These are phyloP conservation scores for Mola mola DNA, from an alignment of 2,113 vertebrate species.

Conservation along the genomic window DNA sequence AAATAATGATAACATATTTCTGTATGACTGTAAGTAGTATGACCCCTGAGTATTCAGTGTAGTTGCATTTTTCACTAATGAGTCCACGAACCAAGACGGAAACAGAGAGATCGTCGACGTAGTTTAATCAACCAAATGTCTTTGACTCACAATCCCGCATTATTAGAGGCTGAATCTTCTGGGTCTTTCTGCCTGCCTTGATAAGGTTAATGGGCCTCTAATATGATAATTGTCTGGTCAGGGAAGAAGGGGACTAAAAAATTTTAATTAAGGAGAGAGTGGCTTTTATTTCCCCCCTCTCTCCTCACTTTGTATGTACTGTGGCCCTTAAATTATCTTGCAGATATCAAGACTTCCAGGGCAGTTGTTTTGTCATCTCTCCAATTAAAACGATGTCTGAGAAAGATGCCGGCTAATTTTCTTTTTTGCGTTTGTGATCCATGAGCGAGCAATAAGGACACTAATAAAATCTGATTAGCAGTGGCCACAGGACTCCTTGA, in stretches of 20 bases:
- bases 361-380: slow-evolving; percentile 61
- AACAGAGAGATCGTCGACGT: slow-evolving; percentile 3
- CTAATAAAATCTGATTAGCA: slow-evolving; percentile 64
- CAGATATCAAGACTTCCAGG: slow-evolving; percentile 58
- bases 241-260: slow-evolving; percentile 64
- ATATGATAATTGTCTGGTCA: slow-evolving; percentile 52
- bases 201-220: slow-evolving; percentile 66
- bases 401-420: slow-evolving; percentile 55
- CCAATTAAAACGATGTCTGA: slow-evolving; percentile 65
- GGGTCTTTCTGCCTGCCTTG: slow-evolving; percentile 53
- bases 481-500: slow-evolving; percentile 54
- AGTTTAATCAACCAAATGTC: slow-evolving; percentile 60
- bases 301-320: slow-evolving; percentile 38
- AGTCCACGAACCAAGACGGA: slow-evolving; percentile 39
- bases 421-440: slow-evolving; percentile 57
- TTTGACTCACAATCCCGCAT: slow-evolving; percentile 37
- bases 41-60: neutral
- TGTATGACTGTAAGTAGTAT: neutral
- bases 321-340: slow-evolving; percentile 62
- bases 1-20: neutral
- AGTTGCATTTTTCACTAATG: slow-evolving; percentile 37
- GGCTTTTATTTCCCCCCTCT: slow-evolving; percentile 4
- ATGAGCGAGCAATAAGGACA: slow-evolving; percentile 69
- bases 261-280: slow-evolving; percentile 70
- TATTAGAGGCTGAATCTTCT: slow-evolving; percentile 59